Evolutionary conservation across 2,113 vertebrate genomes (phyloP), one percentile per base, ranked within the genome.

Genomic region (Engraulis encrasicolus): DNA sequence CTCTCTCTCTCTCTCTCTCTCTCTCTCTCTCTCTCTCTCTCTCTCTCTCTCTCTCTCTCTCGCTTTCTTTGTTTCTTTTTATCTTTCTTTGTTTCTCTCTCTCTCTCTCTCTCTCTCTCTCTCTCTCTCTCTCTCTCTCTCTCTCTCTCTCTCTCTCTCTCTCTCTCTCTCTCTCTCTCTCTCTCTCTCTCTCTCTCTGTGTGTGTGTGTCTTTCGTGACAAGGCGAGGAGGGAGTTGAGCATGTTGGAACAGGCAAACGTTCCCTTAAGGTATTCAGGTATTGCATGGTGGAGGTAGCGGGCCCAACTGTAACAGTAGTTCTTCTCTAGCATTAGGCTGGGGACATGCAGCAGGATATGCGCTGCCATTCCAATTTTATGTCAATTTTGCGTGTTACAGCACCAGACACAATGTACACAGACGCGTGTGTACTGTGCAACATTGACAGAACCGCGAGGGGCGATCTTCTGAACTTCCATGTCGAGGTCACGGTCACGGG

Each of bases 141-240:
- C 45, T 6, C 23, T 71, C 34, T 78, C 19, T 66, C 77, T 79
- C 36, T 82, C 61, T 89, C 83, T 82, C 27, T 2, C 27, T 82
- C 82, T 31, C 80, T 90, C 18, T 83, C 37, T 83, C 40, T 66
- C 31, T 66, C 38, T 5, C 50, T 85, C 82, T 38, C 81, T 84
- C 61, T 40, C 37, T 9, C 50, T 61, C 34, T n/a, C 12, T 23
- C 37, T 50, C 74, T n/a, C 74, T 31, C 52, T n/a, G 19, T 58
- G 19, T 58, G 19, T n/a, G 2, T n/a, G 19, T n/a, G n/a, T 82
- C 40, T 83, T 48, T 49, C 40, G 54, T 34, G 3, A 45, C 84
- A 85, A 84, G 83, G 84, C 78, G 78, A 87, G 86, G 79, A 38
- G 84, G n/a, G 79, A 85, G 81, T 52, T 71, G 88, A 79, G 82